Evolutionary conservation across 2,888 invertebrate genomes (phyloP), one percentile per base, ranked within the genome.

Genomic region (Callimorpha dominula): DNA sequence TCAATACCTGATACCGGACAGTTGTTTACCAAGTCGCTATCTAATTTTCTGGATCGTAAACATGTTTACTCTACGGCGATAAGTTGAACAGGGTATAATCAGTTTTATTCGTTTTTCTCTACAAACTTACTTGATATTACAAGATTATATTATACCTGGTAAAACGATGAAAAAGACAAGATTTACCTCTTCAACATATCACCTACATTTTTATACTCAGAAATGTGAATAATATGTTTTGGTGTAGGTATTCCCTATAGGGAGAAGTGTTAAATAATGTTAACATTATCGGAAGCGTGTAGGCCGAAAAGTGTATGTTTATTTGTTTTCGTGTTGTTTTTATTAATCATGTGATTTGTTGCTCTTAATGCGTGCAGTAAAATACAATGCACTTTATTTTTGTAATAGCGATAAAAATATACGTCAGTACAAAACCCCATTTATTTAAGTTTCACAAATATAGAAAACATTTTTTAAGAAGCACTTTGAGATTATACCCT

Each of bases 11-110:
- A 64, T 49, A 68, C n/a, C n/a, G 50, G 31, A 65, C n/a, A 72
- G 75, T 76, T 78, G 72, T 81, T 73, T 79, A 74, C 69, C 17
- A 71, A 68, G 42, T 42, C 63, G 42, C 65, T 76, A 76, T 75
- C 60, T 73, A 17, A 71, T 76, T 81, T 71, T 75, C 73, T 76
- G 64, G 68, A 76, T 69, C 66, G 76, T 79, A 77, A 83, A 83
- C 80, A 80, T 83, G 83, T 83, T 83, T 83, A 73, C 81, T 74
- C 66, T 66, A 43, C 50, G 11, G 60, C 67, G 64, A 73, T 67
- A 60, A 65, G 54, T 68, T 69, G 68, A 75, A 75, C 65, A 20
- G 66, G 50, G 43, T 49, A 60, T 63, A 74, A 78, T 78, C 74
- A 73, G 68, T 79, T 74, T 54, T 60, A 54, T 74, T 72, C 49